Evolutionary conservation across 2,888 invertebrate species (phyloP).

Genomic region (Campoletis raptor): DNA sequence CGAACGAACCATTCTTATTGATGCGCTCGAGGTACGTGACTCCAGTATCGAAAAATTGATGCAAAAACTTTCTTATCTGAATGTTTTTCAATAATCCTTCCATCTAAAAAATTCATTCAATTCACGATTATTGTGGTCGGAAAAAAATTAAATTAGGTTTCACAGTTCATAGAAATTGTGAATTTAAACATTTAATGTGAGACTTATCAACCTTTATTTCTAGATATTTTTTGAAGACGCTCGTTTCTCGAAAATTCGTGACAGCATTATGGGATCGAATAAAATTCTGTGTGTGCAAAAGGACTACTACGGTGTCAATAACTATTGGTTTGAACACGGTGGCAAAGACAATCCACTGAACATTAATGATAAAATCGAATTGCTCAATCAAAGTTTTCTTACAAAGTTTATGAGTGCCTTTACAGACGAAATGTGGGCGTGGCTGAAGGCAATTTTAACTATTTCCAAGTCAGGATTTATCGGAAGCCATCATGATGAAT

Average conservation of each 20-base stretch:
- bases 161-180: background rate
- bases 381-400: background rate
- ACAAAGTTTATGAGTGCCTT: background rate
- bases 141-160: background rate
- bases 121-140: background rate
- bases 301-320: background rate
- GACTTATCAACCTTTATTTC: background rate
- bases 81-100: background rate
- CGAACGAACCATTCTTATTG: background rate
- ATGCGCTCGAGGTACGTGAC: background rate
- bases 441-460: background rate
- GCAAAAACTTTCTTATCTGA: background rate
- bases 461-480: background rate
- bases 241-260: background rate
- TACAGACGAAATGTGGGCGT: background rate
- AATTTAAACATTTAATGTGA: background rate
- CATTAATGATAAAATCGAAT: background rate
- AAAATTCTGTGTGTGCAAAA: background rate
- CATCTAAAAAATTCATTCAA: background rate
- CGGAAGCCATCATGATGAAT: background rate
- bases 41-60: background rate
- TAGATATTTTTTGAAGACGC: background rate
- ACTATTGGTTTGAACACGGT: background rate
- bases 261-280: too few species aligned
- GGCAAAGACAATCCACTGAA: background rate